phyloP scores from a whole-genome alignment of 1,140 invertebrate genomes.

The Stenopsyche tienmushanensis region DNA sequence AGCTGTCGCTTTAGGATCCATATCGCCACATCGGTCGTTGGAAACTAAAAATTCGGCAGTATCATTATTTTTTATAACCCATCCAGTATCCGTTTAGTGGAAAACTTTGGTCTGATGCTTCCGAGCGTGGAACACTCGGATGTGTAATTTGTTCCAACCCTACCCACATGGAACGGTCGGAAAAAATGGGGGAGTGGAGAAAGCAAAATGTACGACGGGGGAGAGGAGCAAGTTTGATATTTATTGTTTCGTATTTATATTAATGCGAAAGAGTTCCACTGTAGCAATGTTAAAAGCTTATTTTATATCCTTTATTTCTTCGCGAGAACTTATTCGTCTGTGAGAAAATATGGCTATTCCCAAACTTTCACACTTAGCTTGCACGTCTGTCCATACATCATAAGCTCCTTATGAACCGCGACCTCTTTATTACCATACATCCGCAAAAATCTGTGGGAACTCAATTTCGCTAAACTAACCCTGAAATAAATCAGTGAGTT shows the following conservation, averaged over 20 bases:
- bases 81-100: conserved; percentile 39
- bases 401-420: background rate
- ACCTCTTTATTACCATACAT: too few species aligned
- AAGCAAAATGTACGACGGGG: conserved; percentile 12
- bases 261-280: conserved; percentile 40
- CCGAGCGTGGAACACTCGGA: conserved; percentile 31
- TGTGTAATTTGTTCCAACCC: conserved; percentile 39
- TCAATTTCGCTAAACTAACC: too few species aligned
- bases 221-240: conserved; percentile 39
- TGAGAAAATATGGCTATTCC: background rate
- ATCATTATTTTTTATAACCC: conserved; percentile 34
- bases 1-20: background rate
- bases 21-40: background rate
- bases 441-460: too few species aligned
- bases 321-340: conserved; percentile 18
- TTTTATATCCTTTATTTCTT: conserved; percentile 32
- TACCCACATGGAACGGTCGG: background rate
- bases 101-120: conserved; percentile 32
- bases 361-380: background rate
- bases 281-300: conserved; percentile 38
- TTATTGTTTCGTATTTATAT: conserved; percentile 42
- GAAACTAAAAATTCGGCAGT: conserved; percentile 22
- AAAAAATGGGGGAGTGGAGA: background rate
- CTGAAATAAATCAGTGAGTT: too few species aligned
- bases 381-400: background rate